These are phyloP conservation scores for Suillia variegata DNA, from an alignment of 2,888 invertebrate genomes.

Conservation along the genomic window DNA sequence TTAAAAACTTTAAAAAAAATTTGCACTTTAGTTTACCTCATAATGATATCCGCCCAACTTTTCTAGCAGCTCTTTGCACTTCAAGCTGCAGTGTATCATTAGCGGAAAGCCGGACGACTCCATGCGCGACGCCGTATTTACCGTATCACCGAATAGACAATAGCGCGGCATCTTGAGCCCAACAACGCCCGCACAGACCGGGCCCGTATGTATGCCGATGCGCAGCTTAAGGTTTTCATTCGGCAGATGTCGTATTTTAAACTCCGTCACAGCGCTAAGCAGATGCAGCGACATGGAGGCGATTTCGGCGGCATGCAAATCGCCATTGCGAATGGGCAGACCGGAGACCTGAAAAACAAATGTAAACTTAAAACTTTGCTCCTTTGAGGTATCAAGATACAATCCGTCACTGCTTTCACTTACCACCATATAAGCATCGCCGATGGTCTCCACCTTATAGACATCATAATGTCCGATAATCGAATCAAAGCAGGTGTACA, in stretches of 20 bases:
- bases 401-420: slow-evolving; percentile 20
- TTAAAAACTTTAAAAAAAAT: background rate
- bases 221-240: slow-evolving; percentile 81
- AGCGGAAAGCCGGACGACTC: slow-evolving; percentile 84
- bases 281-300: slow-evolving; percentile 91
- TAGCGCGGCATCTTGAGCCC: slow-evolving; percentile 93
- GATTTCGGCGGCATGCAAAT: slow-evolving; percentile 89
- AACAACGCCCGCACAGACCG: slow-evolving; percentile 91
- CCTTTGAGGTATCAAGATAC: slow-evolving; percentile 56
- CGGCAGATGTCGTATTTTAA: slow-evolving; percentile 87
- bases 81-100: slow-evolving; percentile 81
- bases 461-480: slow-evolving; percentile 92
- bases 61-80: slow-evolving; percentile 73
- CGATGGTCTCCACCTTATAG: slow-evolving; percentile 92
- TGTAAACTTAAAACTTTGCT: no score
- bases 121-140: slow-evolving; percentile 87
- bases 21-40: slow-evolving; percentile 40
- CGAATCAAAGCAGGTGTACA: slow-evolving; percentile 94
- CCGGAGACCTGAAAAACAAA: slow-evolving; percentile 76
- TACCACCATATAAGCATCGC: slow-evolving; percentile 92
- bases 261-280: slow-evolving; percentile 80
- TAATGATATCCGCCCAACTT: slow-evolving; percentile 76
- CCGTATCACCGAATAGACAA: slow-evolving; percentile 91
- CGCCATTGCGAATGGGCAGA: slow-evolving; percentile 85
- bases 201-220: slow-evolving; percentile 91